Base-by-base conservation (phyloP, 2,797 vertebrate species). In the Synaphobranchus kaupii region DNA sequence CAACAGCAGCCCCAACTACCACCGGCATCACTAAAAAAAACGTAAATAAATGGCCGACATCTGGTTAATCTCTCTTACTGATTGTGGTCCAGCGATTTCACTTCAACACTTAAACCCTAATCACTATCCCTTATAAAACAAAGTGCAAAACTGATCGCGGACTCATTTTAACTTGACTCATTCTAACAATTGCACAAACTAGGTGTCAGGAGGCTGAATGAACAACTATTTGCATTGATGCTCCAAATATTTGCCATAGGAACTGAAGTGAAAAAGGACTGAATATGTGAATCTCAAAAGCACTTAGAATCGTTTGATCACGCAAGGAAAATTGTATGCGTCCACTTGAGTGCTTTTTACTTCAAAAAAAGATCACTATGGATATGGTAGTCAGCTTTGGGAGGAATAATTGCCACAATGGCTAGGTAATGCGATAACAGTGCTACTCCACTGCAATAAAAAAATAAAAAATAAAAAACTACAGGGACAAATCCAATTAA, bases 331-430 rank as follows among this genome's bases (percentile, higher is more conserved):
- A 48, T 1, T 9, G 44, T 15, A 22, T 10, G 47, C 10, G 20
- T 81, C 22, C 34, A 47, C 50, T 6, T 39, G 28, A 28, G n/a
- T 90, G 89, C 87, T 90, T 96, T 66, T 66, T 66, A n/a, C 7
- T 66, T 66, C 8, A 8, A 10, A 94, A 96, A 95, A 96, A 95
- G 95, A 89, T 91, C 92, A 92, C 93, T 93, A 94, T 95, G 94
- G 94, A 95, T 94, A 95, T 94, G 95, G 94, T 92, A 92, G 93
- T 92, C 94, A 94, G 95, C 95, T 96, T 95, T 95, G 95, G 94
- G 93, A 91, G 90, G 92, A 94, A 94, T 95, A 94, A 95, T 48
- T n/a, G 22, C 47, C 78, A 81, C 44, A 50, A 4, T 81, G 20
- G 47, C 44, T 48, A 25, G 78, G 25, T 50, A 81, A 81, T 48